A percentile compares a stretch with the other conserved stretches of the same genome.
Evolutionary conservation across 1,140 invertebrate species (phyloP).

Genomic region (Solenopsis fugax): DNA sequence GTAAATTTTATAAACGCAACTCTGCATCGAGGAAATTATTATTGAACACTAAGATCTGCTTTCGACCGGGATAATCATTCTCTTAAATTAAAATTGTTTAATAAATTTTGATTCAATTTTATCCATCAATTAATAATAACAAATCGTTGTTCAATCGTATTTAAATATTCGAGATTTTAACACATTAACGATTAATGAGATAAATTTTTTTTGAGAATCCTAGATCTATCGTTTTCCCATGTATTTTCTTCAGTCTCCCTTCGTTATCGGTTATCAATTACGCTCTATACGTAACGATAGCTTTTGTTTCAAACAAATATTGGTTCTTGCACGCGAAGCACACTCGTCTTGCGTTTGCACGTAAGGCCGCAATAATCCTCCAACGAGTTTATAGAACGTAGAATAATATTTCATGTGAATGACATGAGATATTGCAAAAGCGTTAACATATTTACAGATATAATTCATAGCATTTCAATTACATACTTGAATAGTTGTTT

Average conservation of each 20-base stretch:
- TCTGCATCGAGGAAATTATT: no score
- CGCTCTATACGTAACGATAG: slow-evolving; percentile 4
- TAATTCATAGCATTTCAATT: slow-evolving; percentile 10
- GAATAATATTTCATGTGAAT: slow-evolving; percentile 42
- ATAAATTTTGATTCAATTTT: not conserved
- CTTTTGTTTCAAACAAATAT: slow-evolving; percentile 58
- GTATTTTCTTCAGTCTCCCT: not conserved
- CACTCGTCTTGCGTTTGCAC: slow-evolving; percentile 39
- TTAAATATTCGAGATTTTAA: not conserved
- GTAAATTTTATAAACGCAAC: no score
- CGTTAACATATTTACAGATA: slow-evolving; percentile 11
- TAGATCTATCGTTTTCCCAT: not conserved
- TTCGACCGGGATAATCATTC: no score
- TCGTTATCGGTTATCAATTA: slow-evolving; percentile 49
- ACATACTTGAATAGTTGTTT: not conserved
- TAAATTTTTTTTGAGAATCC: slow-evolving; percentile 26
- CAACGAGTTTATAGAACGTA: slow-evolving; percentile 47
- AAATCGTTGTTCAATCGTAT: no score
- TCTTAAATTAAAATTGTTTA: no score
- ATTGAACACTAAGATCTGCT: no score
- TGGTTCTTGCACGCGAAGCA: slow-evolving; percentile 35
- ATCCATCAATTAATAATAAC: not conserved
- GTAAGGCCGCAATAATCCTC: slow-evolving; percentile 47
- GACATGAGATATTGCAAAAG: slow-evolving; percentile 33
- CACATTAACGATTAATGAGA: slow-evolving; percentile 21